A percentile compares a stretch with the other conserved stretches of the same genome.
phyloP scores from a whole-genome alignment of 2,888 invertebrate species.

The Drosophila eohydei region DNA sequence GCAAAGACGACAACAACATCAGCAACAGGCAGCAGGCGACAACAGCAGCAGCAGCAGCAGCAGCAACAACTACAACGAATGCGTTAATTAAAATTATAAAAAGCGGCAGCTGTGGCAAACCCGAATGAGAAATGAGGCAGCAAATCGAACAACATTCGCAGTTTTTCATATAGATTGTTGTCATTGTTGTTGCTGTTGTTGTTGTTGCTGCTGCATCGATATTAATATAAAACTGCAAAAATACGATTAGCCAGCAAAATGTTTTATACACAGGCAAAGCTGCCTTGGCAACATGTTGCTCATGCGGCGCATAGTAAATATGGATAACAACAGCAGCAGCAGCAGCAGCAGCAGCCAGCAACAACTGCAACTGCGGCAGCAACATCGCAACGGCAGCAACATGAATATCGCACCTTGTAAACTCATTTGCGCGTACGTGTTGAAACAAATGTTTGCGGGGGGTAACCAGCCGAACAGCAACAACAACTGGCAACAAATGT shows the following conservation, averaged over 20 bases:
- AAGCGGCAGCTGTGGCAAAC: slow-evolving; percentile 54
- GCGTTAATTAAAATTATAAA: slow-evolving; percentile 73
- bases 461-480: slow-evolving; percentile 52
- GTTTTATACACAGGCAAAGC: slow-evolving; percentile 48
- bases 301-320: slow-evolving; percentile 74
- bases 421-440: slow-evolving; percentile 85
- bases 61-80: slow-evolving; percentile 54
- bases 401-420: slow-evolving; percentile 84
- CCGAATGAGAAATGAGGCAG: slow-evolving; percentile 69
- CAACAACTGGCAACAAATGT: slow-evolving; percentile 73
- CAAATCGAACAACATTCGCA: slow-evolving; percentile 49
- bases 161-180: slow-evolving; percentile 41
- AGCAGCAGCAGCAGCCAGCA: slow-evolving; percentile 32
- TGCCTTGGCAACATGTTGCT: slow-evolving; percentile 74
- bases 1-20: slow-evolving; percentile 66
- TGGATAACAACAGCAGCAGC: slow-evolving; percentile 62
- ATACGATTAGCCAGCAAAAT: slow-evolving; percentile 73
- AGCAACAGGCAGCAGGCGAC: slow-evolving; percentile 48
- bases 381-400: slow-evolving; percentile 65
- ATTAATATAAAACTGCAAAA: slow-evolving; percentile 75
- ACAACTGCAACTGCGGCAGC: slow-evolving; percentile 47
- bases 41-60: slow-evolving; percentile 49
- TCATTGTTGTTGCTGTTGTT: slow-evolving; percentile 21
- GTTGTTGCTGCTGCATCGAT: slow-evolving; percentile 50
- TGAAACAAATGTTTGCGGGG: slow-evolving; percentile 84